Evolutionary conservation across 2,113 vertebrate genomes (phyloP), one percentile per base, ranked within the genome.

Genomic region (Phasianus colchicus): DNA sequence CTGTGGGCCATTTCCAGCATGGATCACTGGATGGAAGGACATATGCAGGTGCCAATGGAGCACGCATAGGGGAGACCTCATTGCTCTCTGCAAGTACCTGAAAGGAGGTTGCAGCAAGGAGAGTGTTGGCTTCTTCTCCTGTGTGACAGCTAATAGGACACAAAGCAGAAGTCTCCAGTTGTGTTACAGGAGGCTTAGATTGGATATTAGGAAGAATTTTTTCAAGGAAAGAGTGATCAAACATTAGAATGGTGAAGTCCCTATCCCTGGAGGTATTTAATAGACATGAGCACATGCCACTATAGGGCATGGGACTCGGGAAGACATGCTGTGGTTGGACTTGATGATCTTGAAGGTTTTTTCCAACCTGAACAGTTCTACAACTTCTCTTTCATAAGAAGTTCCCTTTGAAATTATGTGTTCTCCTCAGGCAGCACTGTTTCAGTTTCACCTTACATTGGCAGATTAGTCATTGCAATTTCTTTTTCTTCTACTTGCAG

Each of bases 11-110:
- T 67, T 92, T 63, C 24, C 61, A 74, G 38, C 7, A 47, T 43
- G 43, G 6, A 6, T 48, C 55, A 15, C 13, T 38, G 60, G 55
- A 9, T 54, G 69, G 55, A 77, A 71, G 38, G 22, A 71, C 25
- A 9, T 36, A 7, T 6, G 21, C 16, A 32, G 34, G 27, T 52
- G 48, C 7, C 32, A 36, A 24, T 0, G 0, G 10, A 81, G 34
- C 10, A 48, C 4, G 30, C 36, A 17, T 19, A 57, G 20, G 57
- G 11, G 57, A 58, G n/a, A 13, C n/a, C 57, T 58, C 57, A 21
- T n/a, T 22, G 19, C 57, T 58, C 57, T 21, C 32, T 58, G 19
- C 32, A 34, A 34, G 30, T 34, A 21, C n/a, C 7, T 58, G n/a
- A 58, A 34, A 58, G 32, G 57, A 58, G 55, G 32, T 29, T n/a